These are phyloP conservation scores for Antheraea yamamai DNA, from an alignment of 2,888 invertebrate genomes.

Conservation along the genomic window DNA sequence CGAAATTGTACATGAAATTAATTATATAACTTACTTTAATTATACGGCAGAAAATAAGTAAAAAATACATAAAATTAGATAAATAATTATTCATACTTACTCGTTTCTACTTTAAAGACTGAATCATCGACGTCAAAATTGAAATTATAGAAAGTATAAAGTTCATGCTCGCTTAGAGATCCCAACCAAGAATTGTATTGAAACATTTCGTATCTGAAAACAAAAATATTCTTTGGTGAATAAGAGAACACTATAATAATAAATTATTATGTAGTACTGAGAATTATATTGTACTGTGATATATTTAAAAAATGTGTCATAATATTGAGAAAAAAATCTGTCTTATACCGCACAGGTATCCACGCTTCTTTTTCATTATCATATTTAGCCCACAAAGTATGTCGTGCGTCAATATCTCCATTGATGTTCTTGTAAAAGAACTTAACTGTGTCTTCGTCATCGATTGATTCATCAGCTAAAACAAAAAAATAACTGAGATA, in stretches of 20 bases:
- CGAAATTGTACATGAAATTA: not conserved
- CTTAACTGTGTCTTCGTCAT: constrained; percentile 43
- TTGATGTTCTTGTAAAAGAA: constrained; percentile 34
- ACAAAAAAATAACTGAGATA: not conserved
- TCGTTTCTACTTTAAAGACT: constrained; percentile 36
- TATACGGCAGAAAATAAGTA: not conserved
- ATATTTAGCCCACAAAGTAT: constrained; percentile 53
- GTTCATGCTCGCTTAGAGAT: constrained; percentile 42
- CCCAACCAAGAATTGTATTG: constrained; percentile 49
- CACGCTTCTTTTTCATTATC: constrained; percentile 36
- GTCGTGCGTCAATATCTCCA: constrained; percentile 24
- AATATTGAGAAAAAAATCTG: not conserved
- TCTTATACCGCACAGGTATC: constrained; percentile 56
- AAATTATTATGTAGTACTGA: too few relatives aligned
- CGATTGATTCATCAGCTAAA: constrained; percentile 38
- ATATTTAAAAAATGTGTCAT: not conserved
- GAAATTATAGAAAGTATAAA: constrained; percentile 56
- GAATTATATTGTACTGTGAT: too few relatives aligned
- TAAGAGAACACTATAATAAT: too few relatives aligned
- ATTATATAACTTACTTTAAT: not conserved
- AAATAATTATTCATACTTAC: constrained; percentile 34
- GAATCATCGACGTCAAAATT: constrained; percentile 34
- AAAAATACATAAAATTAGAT: not conserved
- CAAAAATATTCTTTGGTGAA: too few relatives aligned
- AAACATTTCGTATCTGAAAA: constrained; percentile 51